Base-by-base conservation (phyloP, 2,888 invertebrate species). In the Anticlea derivata region DNA sequence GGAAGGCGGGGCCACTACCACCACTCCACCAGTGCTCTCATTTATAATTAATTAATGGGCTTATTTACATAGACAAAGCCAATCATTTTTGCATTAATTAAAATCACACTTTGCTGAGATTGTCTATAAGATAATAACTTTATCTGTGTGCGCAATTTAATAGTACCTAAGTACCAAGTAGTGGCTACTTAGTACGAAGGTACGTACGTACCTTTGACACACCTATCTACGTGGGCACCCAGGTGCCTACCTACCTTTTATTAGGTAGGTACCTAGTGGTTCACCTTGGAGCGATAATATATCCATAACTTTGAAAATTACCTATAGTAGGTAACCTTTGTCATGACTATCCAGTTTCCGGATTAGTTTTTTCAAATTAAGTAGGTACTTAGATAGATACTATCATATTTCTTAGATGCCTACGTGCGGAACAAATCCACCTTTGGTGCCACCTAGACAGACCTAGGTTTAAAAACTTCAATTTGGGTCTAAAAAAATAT, bases 391-490 rank as follows among this genome's bases (percentile, higher is more conserved):
- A 7, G 3, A 12, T n/a, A n/a, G n/a, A n/a, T n/a, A n/a, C n/a
- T 8, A 11, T 22, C 8, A 1, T 34, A 8, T 37, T 17, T 29
- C 22, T 10, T 13, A 6, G 10, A 37, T 17, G 10, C 20, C 1
- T 39, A 40, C 24, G 38, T 47, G 44, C 41, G 33, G 24, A 47
- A 34, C 40, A 31, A 50, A 50, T 35, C 47, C 37, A 38, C 44
- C 38, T 44, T 38, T 37, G 5, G 20, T 29, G 22, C 22, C n/a
- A n/a, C 26, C 33, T 35, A 49, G 17, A 23, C 30, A 5, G 1
- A 22, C 11, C 39, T 49, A 54, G 49, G 41, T 54, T 46, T 34
- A 37, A 29, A 37, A 8, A 11, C 12, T 7, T 5, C 24, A 26
- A 40, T 43, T 33, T 23, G 7, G 22, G 23, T 24, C 20, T 20